Evolutionary conservation across 2,113 vertebrate species (phyloP).

Genomic region (Chloebia gouldiae): DNA sequence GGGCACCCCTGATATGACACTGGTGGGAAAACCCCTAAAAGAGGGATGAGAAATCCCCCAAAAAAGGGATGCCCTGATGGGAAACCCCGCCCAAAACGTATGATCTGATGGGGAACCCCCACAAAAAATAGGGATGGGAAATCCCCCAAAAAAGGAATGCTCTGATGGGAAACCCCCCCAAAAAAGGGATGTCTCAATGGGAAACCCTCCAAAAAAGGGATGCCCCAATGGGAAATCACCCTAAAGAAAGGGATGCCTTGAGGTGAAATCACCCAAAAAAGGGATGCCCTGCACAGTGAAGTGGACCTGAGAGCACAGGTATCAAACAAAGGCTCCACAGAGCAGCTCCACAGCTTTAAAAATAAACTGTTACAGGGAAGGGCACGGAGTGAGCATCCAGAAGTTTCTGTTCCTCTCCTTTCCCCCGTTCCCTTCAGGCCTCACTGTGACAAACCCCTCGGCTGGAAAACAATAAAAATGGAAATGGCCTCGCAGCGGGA

Average conservation of each 20-base stretch:
- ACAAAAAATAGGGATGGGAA: too few relatives aligned
- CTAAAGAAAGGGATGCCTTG: not conserved
- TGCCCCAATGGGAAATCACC: not conserved
- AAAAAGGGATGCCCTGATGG: too few relatives aligned
- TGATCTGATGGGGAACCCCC: not conserved
- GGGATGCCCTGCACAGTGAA: not conserved
- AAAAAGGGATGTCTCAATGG: not conserved
- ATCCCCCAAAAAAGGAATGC: not conserved
- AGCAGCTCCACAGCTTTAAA: not conserved
- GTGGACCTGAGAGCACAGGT: not conserved
- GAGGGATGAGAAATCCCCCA: too few relatives aligned
- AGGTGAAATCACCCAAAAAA: not conserved
- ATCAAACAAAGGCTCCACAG: not conserved
- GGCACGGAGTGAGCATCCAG: not conserved
- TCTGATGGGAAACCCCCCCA: not conserved
- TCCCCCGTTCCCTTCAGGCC: not conserved
- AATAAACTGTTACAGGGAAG: not conserved
- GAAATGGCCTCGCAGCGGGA: constrained; percentile 47
- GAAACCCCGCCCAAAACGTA: too few relatives aligned
- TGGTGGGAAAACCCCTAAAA: too few relatives aligned
- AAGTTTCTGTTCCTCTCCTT: not conserved
- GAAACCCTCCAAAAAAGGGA: not conserved
- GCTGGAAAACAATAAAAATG: constrained; percentile 76
- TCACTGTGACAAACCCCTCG: constrained; percentile 58
- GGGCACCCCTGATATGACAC: not conserved